Conservation (phyloP, 2,797 vertebrate species). For the Gambelia wislizenii region DNA sequence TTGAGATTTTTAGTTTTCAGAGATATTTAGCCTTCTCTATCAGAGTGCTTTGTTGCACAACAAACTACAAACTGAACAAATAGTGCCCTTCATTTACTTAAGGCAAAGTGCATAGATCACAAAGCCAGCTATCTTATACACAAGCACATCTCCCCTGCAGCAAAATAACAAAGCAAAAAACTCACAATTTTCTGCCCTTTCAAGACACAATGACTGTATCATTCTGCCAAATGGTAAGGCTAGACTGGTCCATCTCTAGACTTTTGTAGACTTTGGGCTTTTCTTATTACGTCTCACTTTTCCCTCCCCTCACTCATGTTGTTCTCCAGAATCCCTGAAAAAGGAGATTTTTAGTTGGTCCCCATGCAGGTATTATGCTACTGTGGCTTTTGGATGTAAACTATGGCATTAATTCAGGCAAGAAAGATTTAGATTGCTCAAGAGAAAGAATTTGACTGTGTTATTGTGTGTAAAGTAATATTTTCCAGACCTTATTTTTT, state of each 20-base stretch:
- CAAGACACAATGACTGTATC: background rate
- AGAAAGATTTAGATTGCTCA: background rate
- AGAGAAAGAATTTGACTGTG: background rate
- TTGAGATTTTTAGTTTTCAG: too few species aligned
- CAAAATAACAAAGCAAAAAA: background rate
- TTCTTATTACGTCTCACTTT: background rate
- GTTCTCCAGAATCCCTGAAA: background rate
- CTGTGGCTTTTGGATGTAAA: background rate
- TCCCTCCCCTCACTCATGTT: background rate
- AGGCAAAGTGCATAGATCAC: background rate
- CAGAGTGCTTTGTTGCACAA: too few species aligned
- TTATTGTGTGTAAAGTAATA: constrained; percentile 15
- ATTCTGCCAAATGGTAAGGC: background rate
- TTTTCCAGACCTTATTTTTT: background rate
- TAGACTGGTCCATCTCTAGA: background rate
- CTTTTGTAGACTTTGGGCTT: background rate
- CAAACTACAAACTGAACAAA: too few species aligned
- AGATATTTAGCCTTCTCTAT: too few species aligned
- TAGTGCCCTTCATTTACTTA: too few species aligned
- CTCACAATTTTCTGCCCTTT: background rate
- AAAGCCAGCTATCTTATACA: background rate
- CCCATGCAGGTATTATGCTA: background rate
- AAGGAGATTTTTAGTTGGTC: background rate
- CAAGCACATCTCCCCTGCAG: background rate
- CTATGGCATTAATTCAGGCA: background rate